Base-by-base conservation (phyloP, 2,888 invertebrate species). In the Dinocampus coccinellae region DNA sequence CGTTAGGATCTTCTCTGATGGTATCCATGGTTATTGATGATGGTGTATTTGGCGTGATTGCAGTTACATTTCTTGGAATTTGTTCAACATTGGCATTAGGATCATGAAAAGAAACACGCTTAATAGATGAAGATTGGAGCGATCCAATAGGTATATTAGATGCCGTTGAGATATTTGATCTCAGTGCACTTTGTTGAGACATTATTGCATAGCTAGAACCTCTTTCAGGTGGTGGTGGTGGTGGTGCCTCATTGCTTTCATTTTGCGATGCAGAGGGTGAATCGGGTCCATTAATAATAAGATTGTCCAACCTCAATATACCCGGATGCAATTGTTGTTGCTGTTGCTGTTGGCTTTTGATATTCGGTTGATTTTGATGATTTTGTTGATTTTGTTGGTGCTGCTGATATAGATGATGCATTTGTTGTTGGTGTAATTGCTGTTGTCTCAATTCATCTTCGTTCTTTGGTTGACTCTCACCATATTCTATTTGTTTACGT, bases 161-260 rank as follows among this genome's bases (percentile, higher is more conserved):
- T 74, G 87, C 81, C 76, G 88, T 85, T 42, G 87, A 84, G 61
- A 77, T 84, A 69, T 87, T 88, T 9, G 88, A 87, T 69, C 88
- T 80, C 77, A 89, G 80, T 75, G 88, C 89, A 84, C 89, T 88
- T 85, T 90, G 88, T 81, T 93, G 94, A 9, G 92, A 92, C 94
- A 96, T 95, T 33, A 95, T 92, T 3, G 94, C 92, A 87, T 95
- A 97, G 53, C 96, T 96, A 29, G 96, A 96, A 71, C 95, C 95
- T 75, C 97, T 91, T 86, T 96, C 95, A 2, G 97, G 97, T 57
- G 93, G 91, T 3, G 97, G 97, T 57, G 93, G 91, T 3, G 90
- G 89, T 0, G 95, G 93, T 65, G 93, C 91, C 16, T 87, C 86
- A 57, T 81, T 85, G 29, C 81, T 78, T n/a, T 80, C 82, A 71